These are phyloP conservation scores for Eptatretus burgeri DNA, from an alignment of 2,113 vertebrate genomes.

Conservation along the genomic window DNA sequence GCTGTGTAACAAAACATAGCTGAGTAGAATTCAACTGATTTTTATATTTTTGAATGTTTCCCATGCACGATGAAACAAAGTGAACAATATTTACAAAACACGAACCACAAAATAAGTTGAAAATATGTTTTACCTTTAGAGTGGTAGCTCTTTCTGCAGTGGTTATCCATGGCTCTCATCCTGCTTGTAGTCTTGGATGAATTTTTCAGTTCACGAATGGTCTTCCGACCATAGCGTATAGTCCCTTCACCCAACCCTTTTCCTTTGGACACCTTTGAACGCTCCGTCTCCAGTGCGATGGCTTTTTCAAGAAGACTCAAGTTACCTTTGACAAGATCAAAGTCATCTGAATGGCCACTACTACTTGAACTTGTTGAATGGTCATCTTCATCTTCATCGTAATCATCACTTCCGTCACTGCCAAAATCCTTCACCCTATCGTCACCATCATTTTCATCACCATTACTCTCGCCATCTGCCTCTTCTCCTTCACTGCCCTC, in stretches of 20 bases:
- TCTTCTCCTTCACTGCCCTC: not conserved
- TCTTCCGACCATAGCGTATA: not conserved
- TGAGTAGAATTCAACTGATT: no score
- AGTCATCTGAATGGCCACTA: conserved; percentile 3
- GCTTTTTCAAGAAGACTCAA: conserved; percentile 3
- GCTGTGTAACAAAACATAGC: no score
- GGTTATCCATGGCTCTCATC: conserved; percentile 1
- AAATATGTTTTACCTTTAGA: not conserved
- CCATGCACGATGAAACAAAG: no score
- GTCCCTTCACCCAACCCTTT: not conserved
- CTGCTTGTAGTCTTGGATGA: not conserved
- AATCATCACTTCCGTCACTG: not conserved
- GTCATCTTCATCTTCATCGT: not conserved
- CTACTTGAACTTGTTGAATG: not conserved
- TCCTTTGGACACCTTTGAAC: conserved; percentile 1
- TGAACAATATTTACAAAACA: no score
- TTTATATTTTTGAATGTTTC: no score
- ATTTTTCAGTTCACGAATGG: conserved; percentile 2
- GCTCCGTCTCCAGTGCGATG: conserved; percentile 4
- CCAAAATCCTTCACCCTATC: no score
- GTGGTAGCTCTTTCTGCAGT: conserved; percentile 1
- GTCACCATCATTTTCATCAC: not conserved
- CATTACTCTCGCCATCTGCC: conserved; percentile 1
- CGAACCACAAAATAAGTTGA: no score
- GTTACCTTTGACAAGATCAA: conserved; percentile 5